Percentiles rank a stretch among this genome's conserved stretches.
phyloP scores from a whole-genome alignment of 2,888 invertebrate species.

The Sceliomorpha sp. region DNA sequence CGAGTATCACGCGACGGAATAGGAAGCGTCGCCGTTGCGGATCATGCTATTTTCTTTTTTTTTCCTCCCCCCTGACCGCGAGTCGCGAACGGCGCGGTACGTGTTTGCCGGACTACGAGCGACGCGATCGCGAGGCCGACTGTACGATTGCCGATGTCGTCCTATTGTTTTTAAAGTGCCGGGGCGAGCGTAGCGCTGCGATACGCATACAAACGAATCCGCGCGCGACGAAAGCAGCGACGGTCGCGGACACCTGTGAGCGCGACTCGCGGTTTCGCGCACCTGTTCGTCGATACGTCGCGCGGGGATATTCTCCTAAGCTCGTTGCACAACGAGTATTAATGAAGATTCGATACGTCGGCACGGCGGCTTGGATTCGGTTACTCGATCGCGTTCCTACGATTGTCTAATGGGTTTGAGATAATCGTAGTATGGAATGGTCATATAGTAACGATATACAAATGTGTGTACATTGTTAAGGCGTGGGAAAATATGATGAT shows the following conservation, averaged over 20 bases:
- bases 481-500: too few species aligned
- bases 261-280: conserved; percentile 44
- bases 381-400: too few species aligned
- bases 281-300: conserved; percentile 26
- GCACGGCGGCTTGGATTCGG: too few species aligned
- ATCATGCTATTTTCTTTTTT: neutral
- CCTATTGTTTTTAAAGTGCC: conserved; percentile 75
- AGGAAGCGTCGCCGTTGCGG: neutral
- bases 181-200: conserved; percentile 52
- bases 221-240: conserved; percentile 17
- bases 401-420: too few species aligned
- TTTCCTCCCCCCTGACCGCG: too few species aligned
- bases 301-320: too few species aligned
- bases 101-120: conserved; percentile 47
- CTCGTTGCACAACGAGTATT: too few species aligned
- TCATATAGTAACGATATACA: too few species aligned
- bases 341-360: too few species aligned
- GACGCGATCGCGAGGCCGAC: conserved; percentile 63
- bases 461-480: too few species aligned
- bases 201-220: conserved; percentile 64
- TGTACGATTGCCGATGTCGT: conserved; percentile 66
- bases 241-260: conserved; percentile 66
- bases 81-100: too few species aligned
- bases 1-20: neutral
- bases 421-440: too few species aligned